Evolutionary conservation across 2,113 vertebrate species (phyloP).

Genomic region (Nycticorax nycticorax): DNA sequence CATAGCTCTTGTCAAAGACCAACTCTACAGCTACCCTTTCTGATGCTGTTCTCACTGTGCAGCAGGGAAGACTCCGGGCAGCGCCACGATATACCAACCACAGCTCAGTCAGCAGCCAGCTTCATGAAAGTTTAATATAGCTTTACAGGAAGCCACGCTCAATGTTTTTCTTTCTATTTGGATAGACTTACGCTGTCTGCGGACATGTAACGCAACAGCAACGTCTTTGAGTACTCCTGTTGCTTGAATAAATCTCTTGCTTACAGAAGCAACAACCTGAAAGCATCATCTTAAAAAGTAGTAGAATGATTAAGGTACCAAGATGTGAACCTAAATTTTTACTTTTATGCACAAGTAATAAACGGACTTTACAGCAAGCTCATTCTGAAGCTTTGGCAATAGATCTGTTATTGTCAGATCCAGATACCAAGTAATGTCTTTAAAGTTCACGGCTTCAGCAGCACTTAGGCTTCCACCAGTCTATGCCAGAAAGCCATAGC

Average conservation of each 20-base stretch:
- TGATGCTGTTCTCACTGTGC: not conserved
- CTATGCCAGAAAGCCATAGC: not conserved
- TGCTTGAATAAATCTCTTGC: not conserved
- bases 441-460: not conserved
- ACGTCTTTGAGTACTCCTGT: not conserved
- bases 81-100: not conserved
- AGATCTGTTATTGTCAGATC: not conserved
- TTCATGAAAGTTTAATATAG: not conserved
- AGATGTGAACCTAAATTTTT: not conserved
- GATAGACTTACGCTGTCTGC: not conserved
- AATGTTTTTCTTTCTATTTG: not conserved
- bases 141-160: constrained; percentile 51
- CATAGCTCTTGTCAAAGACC: not conserved
- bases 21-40: not conserved
- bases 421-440: not conserved
- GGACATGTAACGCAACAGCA: not conserved
- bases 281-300: not conserved
- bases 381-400: not conserved
- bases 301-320: not conserved
- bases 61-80: not conserved
- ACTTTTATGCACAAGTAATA: fast-evolving
- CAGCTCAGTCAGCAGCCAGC: not conserved
- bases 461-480: not conserved
- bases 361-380: not conserved
- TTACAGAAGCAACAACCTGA: not conserved